phyloP scores from a whole-genome alignment of 92 coral and sea anemone species.

The Paragorgia papillata region DNA sequence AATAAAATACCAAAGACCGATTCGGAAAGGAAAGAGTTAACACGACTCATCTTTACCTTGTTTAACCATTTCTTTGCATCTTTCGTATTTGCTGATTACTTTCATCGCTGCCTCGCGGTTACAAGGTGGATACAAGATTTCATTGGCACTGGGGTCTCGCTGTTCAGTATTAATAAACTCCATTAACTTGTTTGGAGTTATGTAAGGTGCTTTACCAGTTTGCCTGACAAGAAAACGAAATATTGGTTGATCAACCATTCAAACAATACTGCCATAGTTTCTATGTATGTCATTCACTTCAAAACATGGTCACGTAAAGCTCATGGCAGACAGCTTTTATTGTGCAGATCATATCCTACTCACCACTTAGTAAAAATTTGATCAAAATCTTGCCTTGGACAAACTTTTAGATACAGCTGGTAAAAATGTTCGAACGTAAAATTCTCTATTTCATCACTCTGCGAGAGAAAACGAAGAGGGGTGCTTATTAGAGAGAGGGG shows the following conservation, averaged over 20 bases:
- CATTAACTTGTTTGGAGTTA: conserved; percentile 77
- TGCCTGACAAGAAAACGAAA: conserved; percentile 62
- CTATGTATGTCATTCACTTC: no score
- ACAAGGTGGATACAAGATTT: conserved; percentile 85
- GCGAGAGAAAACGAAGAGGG: background rate
- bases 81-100: conserved; percentile 89
- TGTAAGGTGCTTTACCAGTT: conserved; percentile 89
- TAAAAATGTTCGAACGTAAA: conserved; percentile 88
- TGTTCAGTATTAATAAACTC: conserved; percentile 90
- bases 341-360: no score
- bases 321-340: no score
- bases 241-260: no score
- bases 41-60: conserved; percentile 63
- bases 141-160: conserved; percentile 95
- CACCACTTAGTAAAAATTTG: conserved; percentile 87
- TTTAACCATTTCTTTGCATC: conserved; percentile 77
- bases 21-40: no score
- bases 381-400: conserved; percentile 90
- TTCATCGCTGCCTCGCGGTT: conserved; percentile 82
- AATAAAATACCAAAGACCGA: no score
- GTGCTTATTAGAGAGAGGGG: background rate
- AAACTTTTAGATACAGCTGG: conserved; percentile 86
- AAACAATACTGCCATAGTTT: no score
- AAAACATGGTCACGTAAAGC: no score
- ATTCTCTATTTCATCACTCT: conserved; percentile 82